phyloP scores from a whole-genome alignment of 2,113 vertebrate genomes.

The Rana temporaria region DNA sequence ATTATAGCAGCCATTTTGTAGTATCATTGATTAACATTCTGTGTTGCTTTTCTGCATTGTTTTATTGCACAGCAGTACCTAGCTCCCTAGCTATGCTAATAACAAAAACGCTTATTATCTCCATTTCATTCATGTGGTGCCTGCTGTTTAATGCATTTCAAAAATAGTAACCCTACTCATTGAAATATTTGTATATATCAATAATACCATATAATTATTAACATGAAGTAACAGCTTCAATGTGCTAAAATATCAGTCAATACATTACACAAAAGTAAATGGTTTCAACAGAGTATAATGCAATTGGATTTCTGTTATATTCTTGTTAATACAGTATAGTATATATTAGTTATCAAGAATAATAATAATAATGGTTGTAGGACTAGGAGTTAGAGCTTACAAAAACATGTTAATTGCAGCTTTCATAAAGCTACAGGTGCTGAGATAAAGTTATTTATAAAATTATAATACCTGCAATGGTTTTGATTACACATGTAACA shows the following conservation, averaged over 20 bases:
- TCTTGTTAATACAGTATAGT: neutral
- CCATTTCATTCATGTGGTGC: neutral
- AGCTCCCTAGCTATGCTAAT: neutral
- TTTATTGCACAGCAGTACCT: neutral
- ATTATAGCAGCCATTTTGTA: neutral
- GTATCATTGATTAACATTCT: neutral
- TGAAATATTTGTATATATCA: slow-evolving; percentile 18
- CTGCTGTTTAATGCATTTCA: slow-evolving; percentile 29
- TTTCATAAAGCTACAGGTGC: neutral
- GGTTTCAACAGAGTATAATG: slow-evolving; percentile 16
- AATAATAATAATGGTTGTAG: slow-evolving; percentile 4
- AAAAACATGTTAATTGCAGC: neutral
- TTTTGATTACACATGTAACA: too few relatives aligned
- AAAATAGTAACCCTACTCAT: slow-evolving; percentile 4
- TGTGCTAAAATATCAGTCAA: slow-evolving; percentile 38
- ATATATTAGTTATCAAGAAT: slow-evolving; percentile 25
- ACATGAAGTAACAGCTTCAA: slow-evolving; percentile 19
- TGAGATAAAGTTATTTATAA: neutral
- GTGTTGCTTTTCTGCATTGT: neutral
- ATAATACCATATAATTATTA: slow-evolving; percentile 47
- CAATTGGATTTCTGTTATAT: slow-evolving; percentile 3
- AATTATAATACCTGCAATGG: neutral
- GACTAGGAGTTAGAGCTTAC: neutral
- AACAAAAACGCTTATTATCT: neutral
- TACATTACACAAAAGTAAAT: slow-evolving; percentile 42